These are phyloP conservation scores for Zingel zingel DNA, from an alignment of 2,113 vertebrate species.

Conservation along the genomic window DNA sequence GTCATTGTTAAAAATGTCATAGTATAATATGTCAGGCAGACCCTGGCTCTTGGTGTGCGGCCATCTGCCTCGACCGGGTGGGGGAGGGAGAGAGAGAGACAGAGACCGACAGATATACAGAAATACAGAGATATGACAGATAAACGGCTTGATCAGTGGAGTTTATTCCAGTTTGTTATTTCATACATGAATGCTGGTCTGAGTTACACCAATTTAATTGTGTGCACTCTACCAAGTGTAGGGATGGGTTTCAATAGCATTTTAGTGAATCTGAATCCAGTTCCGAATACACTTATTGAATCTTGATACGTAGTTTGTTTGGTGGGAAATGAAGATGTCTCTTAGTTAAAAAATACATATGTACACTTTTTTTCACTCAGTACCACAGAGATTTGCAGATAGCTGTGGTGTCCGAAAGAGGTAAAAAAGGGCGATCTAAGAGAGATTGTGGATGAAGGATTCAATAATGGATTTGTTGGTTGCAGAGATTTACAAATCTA, in stretches of 20 bases:
- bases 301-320: conserved; percentile 5
- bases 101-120: not conserved
- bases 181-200: conserved; percentile 54
- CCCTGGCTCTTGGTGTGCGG: no score
- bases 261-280: conserved; percentile 1
- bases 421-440: not conserved
- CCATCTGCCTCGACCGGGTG: no score
- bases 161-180: conserved; percentile 63
- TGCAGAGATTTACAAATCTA: not conserved
- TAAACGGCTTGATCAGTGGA: conserved; percentile 24
- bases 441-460: not conserved
- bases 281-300: conserved; percentile 2
- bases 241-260: not conserved
- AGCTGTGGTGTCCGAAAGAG: not conserved
- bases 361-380: no score
- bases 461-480: not conserved
- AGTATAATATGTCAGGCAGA: no score
- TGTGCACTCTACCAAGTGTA: conserved; percentile 6
- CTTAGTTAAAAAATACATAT: not conserved
- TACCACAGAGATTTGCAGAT: no score
- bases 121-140: not conserved
- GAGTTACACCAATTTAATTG: conserved; percentile 45
- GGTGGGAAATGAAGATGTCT: not conserved
- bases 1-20: no score
- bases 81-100: not conserved